Evolutionary conservation across 2,888 invertebrate genomes (phyloP).

Genomic region (Drosophila helvetica): DNA sequence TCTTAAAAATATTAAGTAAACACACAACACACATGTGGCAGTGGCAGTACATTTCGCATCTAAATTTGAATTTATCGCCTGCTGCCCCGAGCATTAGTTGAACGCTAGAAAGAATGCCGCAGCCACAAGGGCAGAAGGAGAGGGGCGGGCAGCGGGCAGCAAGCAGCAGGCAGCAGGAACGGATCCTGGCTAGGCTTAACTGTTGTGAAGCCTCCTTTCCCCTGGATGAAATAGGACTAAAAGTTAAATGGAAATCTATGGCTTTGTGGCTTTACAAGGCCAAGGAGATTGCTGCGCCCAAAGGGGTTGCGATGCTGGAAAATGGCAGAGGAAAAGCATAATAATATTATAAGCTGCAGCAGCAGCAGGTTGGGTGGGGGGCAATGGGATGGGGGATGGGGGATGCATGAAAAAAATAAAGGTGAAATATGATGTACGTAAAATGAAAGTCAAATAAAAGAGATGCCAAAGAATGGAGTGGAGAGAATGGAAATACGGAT

Average conservation of each 20-base stretch:
- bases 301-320: constrained; percentile 13
- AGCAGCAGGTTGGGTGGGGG: constrained; percentile 1
- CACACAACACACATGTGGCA: constrained; percentile 41
- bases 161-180: not conserved
- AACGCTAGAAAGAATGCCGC: constrained; percentile 19
- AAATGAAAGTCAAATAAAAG: constrained; percentile 37
- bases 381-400: constrained; percentile 5
- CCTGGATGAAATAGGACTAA: constrained; percentile 59
- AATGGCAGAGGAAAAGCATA: constrained; percentile 33
- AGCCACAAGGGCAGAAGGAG: constrained; percentile 7
- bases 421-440: constrained; percentile 15
- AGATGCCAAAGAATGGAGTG: not conserved
- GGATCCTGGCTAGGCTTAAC: not conserved
- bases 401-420: constrained; percentile 14
- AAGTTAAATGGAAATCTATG: constrained; percentile 75
- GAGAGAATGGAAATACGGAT: not conserved
- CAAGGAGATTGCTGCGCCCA: constrained; percentile 12
- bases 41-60: constrained; percentile 54
- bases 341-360: constrained; percentile 44
- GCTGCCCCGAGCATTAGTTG: constrained; percentile 63
- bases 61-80: constrained; percentile 75
- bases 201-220: constrained; percentile 37
- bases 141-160: constrained; percentile 18
- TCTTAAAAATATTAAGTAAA: constrained; percentile 76
- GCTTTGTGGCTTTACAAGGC: constrained; percentile 63